Evolutionary conservation across 1,140 invertebrate genomes (phyloP), one percentile per base, ranked within the genome.

Genomic region (Phymorhynchus buccinoides): DNA sequence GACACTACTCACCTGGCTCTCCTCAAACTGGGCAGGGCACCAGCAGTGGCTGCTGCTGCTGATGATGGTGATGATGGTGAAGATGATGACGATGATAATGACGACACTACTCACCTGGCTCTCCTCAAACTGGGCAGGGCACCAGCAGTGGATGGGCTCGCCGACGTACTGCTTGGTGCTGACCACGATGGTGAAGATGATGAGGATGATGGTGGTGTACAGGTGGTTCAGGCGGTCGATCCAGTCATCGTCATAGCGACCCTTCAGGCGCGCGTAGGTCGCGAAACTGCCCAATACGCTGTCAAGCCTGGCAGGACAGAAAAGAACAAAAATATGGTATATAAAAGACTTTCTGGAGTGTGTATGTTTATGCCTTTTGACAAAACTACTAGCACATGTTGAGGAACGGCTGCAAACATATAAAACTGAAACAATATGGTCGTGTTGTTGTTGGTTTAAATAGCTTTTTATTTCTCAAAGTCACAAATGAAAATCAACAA

Each of bases 161-260:
- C 97, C 97, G 18, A 99, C 98, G 95, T 99, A 99, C 93, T 99
- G 98, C 86, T 98, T 95, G 77, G 98, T 98, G n/a, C 97, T 99
- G 87, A 99, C 91, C 73, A 93, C 88, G 73, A 93, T 92, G 44
- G 91, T 92, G 85, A 93, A 93, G 86, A 93, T 92, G 88, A 93
- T 90, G 81, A 93, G 90, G 83, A 93, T 91, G 86, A 93, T 90
- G 80, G 91, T 91, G 62, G 92, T 93, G 89, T 93, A 93, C 22
- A 92, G 89, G 86, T 93, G 92, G 88, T 92, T 92, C 66, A 93
- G 87, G 35, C 92, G 88, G 87, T 93, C 93, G 52, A 91, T 90
- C 88, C 91, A 91, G 84, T 93, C 92, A 85, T 93, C 92, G 81
- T 92, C 92, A 83, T 93, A 92, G 39, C 92, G 90, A 78, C 91